These are phyloP conservation scores for Choristoneura rosaceana DNA, from an alignment of 2,888 invertebrate genomes.

Conservation along the genomic window DNA sequence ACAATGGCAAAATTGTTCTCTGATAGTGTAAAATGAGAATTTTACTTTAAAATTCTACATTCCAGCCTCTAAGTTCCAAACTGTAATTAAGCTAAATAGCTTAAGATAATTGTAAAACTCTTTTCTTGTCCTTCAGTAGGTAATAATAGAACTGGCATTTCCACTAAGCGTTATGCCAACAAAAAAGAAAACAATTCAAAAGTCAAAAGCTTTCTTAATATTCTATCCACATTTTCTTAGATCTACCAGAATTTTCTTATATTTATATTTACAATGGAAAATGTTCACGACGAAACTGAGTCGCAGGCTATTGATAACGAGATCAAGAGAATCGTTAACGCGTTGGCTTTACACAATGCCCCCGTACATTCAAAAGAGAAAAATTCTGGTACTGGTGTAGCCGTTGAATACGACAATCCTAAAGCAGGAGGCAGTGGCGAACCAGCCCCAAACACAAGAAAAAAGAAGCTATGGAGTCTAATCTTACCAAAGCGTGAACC, in stretches of 20 bases:
- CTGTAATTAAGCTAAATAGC: too few relatives aligned
- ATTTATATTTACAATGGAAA: slow-evolving; percentile 4
- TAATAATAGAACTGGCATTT: not conserved
- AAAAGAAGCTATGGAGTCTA: not conserved
- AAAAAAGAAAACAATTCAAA: slow-evolving; percentile 1
- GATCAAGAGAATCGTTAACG: not conserved
- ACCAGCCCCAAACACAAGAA: not conserved
- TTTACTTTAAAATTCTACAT: too few relatives aligned
- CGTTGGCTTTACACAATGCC: not conserved
- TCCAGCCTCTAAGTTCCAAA: too few relatives aligned
- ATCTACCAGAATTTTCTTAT: not conserved
- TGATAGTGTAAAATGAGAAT: too few relatives aligned
- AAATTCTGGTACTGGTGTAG: not conserved
- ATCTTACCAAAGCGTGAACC: not conserved
- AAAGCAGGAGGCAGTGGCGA: not conserved
- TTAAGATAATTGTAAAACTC: not conserved
- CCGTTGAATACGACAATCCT: not conserved
- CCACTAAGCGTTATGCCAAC: not conserved
- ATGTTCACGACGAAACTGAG: not conserved
- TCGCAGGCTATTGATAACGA: not conserved
- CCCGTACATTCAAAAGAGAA: not conserved
- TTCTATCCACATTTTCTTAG: not conserved
- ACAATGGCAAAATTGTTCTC: too few relatives aligned
- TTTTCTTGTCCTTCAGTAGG: not conserved
- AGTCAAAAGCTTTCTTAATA: not conserved